Evolutionary conservation across 2,797 vertebrate genomes (phyloP).

Genomic region (Lagocephalus sceleratus): DNA sequence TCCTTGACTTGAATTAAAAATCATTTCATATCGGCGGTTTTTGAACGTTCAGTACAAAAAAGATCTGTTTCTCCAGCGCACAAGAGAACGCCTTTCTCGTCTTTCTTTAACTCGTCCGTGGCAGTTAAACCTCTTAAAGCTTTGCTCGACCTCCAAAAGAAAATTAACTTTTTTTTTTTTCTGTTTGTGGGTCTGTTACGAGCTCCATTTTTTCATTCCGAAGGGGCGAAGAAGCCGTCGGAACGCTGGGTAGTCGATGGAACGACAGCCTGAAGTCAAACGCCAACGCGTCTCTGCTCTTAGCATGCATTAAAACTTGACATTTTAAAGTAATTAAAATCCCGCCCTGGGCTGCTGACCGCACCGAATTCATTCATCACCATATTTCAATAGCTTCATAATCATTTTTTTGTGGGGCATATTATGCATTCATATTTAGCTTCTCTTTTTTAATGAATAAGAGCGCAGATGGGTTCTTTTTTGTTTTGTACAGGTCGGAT

Average conservation of each 20-base stretch:
- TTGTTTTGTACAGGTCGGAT: conserved; percentile 76
- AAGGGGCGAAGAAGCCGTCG: conserved; percentile 15
- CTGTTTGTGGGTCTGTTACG: neutral
- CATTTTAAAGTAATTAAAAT: conserved; percentile 54
- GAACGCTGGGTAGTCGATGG: conserved; percentile 2
- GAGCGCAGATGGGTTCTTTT: conserved; percentile 4
- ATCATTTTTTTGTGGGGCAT: conserved; percentile 17
- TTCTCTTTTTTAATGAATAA: neutral
- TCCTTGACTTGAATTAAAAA: conserved; percentile 1
- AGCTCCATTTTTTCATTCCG: conserved; percentile 12
- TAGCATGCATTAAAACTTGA: conserved; percentile 39
- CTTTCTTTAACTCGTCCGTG: no score
- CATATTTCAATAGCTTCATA: conserved; percentile 31
- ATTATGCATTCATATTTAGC: conserved; percentile 36
- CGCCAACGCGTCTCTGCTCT: conserved; percentile 10
- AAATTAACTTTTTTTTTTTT: conserved; percentile 2
- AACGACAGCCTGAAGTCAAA: conserved; percentile 17
- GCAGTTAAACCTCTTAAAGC: neutral
- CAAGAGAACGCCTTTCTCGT: no score
- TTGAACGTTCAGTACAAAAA: neutral
- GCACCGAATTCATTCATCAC: conserved; percentile 23
- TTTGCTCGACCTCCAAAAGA: conserved; percentile 20
- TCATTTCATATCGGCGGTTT: neutral
- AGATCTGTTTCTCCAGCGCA: neutral
- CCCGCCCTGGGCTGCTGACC: conserved; percentile 24